Base-by-base conservation (phyloP, 2,797 vertebrate genomes). In the Pelobates cultripes region DNA sequence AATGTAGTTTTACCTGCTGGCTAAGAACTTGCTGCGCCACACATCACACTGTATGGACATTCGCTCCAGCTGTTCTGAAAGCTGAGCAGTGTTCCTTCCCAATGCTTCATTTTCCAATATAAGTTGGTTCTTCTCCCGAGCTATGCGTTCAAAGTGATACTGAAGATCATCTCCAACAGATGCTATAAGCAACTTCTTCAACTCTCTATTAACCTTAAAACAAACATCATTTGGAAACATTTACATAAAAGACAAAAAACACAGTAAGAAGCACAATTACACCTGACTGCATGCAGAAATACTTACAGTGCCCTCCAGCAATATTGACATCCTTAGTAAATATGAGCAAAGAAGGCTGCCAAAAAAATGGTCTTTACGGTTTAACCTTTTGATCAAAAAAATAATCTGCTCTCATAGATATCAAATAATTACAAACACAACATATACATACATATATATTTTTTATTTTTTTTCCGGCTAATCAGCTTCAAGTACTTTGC, bases 11-110 rank as follows among this genome's bases (percentile, higher is more conserved):
- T 88, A 98, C 98, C 97, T 95, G 95, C 97, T 99, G 73, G 98
- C 98, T 2, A 99, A 92, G 89, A 99, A 99, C 91, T 99, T 99
- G 93, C 98, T 99, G 88, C 97, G 94, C 98, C 98, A 99, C 41
- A 99, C 98, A 0, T 99, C 98, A 77, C 97, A 98, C 71, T 99
- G 98, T 85, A 99, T 99, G 4, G 96, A 98, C 96, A 96, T 98
- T n/a, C 97, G 94, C 84, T 99, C 98, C 45, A 99, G 74, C 76
- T 99, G 97, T 79, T 99, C 98, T 0, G 96, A 96, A 0, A 97
- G 89, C 79, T 97, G 96, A 2, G 96, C 88, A 73, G 95, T 89
- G 84, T 90, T 94, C 8, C 93, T 91, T 2, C 94, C 91, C 51
- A 98, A 86, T 9, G 94, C 94, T 88, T 99, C 97, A 0, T 99